Conservation (phyloP, 2,113 vertebrate genomes). For the Steatornis caripensis region DNA sequence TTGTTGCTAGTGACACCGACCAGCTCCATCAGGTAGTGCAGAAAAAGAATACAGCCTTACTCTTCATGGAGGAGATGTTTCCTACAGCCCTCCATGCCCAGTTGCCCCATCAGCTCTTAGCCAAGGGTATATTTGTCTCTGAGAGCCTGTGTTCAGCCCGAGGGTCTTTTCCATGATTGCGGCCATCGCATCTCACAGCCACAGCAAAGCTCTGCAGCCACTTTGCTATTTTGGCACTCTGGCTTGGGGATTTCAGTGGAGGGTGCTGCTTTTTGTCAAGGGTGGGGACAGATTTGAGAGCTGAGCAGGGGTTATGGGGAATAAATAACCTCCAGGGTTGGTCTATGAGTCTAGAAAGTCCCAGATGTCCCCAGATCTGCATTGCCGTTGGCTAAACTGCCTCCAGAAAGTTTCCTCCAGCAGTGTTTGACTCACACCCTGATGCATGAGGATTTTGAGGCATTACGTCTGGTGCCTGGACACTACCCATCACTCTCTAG, state of each 20-base stretch:
- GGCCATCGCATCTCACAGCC: neutral
- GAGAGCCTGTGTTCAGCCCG: neutral
- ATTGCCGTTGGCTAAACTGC: neutral
- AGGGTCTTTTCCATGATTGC: neutral
- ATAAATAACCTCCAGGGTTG: neutral
- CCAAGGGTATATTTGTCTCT: neutral
- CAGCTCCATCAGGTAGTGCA: neutral
- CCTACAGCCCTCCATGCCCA: fast-evolving
- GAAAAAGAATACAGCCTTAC: no score
- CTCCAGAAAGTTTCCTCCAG: neutral
- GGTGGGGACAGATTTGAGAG: neutral
- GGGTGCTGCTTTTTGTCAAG: neutral
- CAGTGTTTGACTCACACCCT: neutral
- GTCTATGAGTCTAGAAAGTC: neutral
- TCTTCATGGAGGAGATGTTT: no score
- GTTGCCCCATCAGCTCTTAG: neutral
- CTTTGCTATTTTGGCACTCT: neutral
- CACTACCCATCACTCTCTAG: neutral
- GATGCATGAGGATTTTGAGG: neutral
- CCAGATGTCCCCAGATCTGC: neutral
- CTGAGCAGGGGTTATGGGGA: neutral
- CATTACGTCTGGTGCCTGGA: fast-evolving
- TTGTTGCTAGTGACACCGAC: neutral
- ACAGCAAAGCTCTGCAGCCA: neutral
- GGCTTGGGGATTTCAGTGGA: neutral